Conservation (phyloP, 2,113 vertebrate species). For the Gymnobelideus leadbeateri region DNA sequence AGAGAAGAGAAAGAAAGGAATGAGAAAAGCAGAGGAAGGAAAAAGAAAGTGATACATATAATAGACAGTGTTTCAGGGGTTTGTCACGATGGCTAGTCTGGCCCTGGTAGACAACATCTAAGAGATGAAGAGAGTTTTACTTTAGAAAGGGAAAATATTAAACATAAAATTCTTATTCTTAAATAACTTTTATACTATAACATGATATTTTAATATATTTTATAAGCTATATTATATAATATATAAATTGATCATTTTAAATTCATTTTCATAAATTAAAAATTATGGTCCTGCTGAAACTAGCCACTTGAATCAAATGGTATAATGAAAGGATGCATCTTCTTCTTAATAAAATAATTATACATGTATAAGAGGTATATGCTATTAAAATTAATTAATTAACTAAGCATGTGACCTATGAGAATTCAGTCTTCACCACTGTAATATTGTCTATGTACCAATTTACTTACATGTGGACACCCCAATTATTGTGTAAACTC, state of each 20-base stretch:
- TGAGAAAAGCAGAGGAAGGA: constrained; percentile 2
- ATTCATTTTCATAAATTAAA: constrained; percentile 40
- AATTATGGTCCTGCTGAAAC: constrained; percentile 20
- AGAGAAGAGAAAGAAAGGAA: background rate
- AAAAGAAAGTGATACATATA: background rate
- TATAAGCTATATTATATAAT: background rate
- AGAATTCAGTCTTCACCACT: background rate
- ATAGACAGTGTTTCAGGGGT: background rate
- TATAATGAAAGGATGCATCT: constrained; percentile 16
- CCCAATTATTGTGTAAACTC: background rate
- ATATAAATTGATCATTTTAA: constrained; percentile 9
- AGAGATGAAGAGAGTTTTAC: background rate
- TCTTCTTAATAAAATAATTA: constrained; percentile 51
- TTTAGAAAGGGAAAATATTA: constrained; percentile 3
- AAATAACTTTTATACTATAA: constrained; percentile 42
- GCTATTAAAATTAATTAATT: constrained; percentile 26
- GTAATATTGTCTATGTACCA: background rate
- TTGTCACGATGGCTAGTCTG: background rate
- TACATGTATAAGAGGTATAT: constrained; percentile 6
- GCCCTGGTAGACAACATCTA: background rate
- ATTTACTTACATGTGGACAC: background rate
- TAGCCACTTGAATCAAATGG: constrained; percentile 44
- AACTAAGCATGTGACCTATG: background rate
- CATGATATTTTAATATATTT: background rate
- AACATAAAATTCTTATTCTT: constrained; percentile 20